Conservation (phyloP, 2,888 invertebrate species). For the Acrocera orbiculus region DNA sequence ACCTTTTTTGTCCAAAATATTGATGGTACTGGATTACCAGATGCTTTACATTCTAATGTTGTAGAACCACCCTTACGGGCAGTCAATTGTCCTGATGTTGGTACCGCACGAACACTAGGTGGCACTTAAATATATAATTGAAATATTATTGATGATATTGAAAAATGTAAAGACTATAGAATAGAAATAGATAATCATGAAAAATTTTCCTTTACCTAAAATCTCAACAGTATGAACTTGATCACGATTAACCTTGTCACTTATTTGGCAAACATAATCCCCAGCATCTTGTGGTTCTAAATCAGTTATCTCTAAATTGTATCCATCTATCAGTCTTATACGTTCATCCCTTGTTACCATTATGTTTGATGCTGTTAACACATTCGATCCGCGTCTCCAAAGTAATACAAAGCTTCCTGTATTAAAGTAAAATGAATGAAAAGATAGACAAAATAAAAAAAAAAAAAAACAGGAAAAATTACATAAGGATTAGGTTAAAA, state of each 20-base stretch:
- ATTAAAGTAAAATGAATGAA: too few relatives aligned
- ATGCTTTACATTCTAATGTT: conserved; percentile 49
- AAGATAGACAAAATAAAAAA: neutral
- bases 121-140: conserved; percentile 33
- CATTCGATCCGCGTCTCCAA: conserved; percentile 52
- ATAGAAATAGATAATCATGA: too few relatives aligned
- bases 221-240: conserved; percentile 57
- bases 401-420: conserved; percentile 46
- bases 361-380: conserved; percentile 51
- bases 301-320: conserved; percentile 51
- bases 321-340: conserved; percentile 50
- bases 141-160: too few relatives aligned
- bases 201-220: conserved; percentile 25
- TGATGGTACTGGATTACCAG: conserved; percentile 53
- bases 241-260: conserved; percentile 47
- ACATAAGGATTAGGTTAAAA: too few relatives aligned
- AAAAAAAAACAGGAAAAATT: neutral
- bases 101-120: conserved; percentile 47
- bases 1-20: conserved; percentile 44
- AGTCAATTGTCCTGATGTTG: conserved; percentile 44
- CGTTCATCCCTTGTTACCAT: conserved; percentile 53
- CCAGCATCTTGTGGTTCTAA: conserved; percentile 48
- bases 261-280: conserved; percentile 57
- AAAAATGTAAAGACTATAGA: too few relatives aligned
- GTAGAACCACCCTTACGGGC: conserved; percentile 49